Base-by-base conservation (phyloP, 1,140 invertebrate species). In the Papilio xuthus region DNA sequence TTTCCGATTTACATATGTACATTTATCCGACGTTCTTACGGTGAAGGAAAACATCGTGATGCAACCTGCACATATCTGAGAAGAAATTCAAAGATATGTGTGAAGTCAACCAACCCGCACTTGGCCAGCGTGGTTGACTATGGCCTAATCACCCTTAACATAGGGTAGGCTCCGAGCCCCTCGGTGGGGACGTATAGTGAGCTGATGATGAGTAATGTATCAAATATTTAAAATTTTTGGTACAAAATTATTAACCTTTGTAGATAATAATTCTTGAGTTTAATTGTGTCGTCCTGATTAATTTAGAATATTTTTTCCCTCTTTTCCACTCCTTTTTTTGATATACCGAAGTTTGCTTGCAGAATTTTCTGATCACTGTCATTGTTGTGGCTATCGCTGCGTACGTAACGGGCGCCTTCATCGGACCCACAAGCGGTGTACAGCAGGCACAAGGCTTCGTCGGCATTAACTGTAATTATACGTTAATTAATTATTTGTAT, bases 371-470 rank as follows among this genome's bases (percentile, higher is more conserved):
- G 1, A 96, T 99, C 28, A 97, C 97, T 1, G 97, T 99, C 70
- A 97, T 99, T 72, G 89, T 98, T 0, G 95, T 96, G n/a, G 98
- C 99, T 0, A 98, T 99, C 85, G 94, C 97, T 7, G 97, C 99
- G 91, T 99, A 99, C 86, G 84, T 98, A 0, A 96, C 98, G 75
- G 98, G 98, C 0, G 96, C 97, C 0, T 95, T 98, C 12, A 96
- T 99, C 70, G 98, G 98, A 10, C 98, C 98, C 0, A 84, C 80
- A 0, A 90, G 81, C 47, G 84, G 95, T 69, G 88, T 92, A 7
- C 94, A 96, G 72, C 92, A 95, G 76, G 95, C 97, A 0, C 94
- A 97, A 86, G 99, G 99, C 78, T 98, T 99, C 87, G 93, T 96
- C n/a, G 99, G 99, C 56, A 60, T 60, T 60, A 60, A 60, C 10